Evolutionary conservation across 1,140 invertebrate species (phyloP).

Genomic region (Drosophila lini): DNA sequence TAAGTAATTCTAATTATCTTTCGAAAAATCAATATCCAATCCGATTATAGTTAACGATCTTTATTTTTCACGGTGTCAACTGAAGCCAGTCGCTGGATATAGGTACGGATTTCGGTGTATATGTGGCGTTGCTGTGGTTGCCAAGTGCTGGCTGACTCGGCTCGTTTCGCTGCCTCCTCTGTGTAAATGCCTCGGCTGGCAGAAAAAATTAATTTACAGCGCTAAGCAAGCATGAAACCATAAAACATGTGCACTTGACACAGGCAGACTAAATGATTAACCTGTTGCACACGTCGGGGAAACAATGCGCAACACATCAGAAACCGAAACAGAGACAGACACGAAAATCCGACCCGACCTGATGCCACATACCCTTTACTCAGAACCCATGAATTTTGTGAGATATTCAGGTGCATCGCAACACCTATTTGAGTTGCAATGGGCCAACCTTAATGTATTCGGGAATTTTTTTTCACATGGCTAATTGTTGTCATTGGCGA

Average conservation of each 20-base stretch:
- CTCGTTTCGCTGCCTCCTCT: conserved; percentile 31
- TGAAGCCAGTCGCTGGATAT: conserved; percentile 14
- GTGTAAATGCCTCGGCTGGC: conserved; percentile 40
- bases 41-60: background rate
- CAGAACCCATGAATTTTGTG: conserved; percentile 7
- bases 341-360: conserved; percentile 1
- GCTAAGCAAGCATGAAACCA: conserved; percentile 57
- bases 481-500: conserved; percentile 49
- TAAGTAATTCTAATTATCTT: background rate
- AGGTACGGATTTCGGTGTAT: conserved; percentile 18
- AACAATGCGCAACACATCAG: conserved; percentile 18
- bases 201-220: conserved; percentile 65
- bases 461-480: conserved; percentile 42
- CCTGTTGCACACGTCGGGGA: conserved; percentile 44
- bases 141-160: conserved; percentile 34
- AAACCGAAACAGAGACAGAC: conserved; percentile 11
- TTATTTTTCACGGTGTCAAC: conserved; percentile 20
- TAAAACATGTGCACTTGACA: conserved; percentile 59
- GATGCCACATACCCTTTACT: conserved; percentile 17
- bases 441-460: conserved; percentile 34
- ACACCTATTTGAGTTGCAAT: background rate
- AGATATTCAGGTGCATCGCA: conserved; percentile 3
- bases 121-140: conserved; percentile 36
- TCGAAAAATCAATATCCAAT: background rate
- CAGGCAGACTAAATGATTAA: conserved; percentile 67